Evolutionary conservation across 2,113 vertebrate genomes (phyloP), one percentile per base, ranked within the genome.

Genomic region (Lanius collurio): DNA sequence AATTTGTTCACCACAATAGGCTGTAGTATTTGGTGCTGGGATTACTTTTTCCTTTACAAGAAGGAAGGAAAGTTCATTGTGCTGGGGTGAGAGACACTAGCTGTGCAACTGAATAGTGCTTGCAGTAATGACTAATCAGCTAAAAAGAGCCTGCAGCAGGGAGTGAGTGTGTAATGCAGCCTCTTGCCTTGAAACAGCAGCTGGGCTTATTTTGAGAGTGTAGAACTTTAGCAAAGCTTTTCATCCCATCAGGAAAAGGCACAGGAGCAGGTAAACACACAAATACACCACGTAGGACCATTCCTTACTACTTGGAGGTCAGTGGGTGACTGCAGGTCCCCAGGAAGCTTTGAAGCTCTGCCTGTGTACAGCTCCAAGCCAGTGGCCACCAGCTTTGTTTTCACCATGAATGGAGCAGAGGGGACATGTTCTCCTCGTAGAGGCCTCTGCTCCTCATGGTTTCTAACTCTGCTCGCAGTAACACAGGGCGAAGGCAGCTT

Each of bases 321-420:
- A 69, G n/a, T 5, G 62, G 56, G 33, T 0, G 3, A 6, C 49
- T n/a, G 41, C 0, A 0, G 15, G 6, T 69, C 15, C 33, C 46
- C 16, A 19, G 6, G 23, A 19, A 75, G 13, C 3, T 63, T 41
- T 75, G 49, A 57, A 89, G 26, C 22, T 81, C 46, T 91, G 28
- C 28, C 31, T 9, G 0, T 9, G 4, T 30, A 28, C 15, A 3
- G 1, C 31, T 41, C 7, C 0, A 7, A 81, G 35, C 7, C 31
- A 42, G 41, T 5, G 49, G 35, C n/a, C 46, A 31, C 31, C 1
- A 1, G 26, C 21, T 83, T 42, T 68, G 15, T 31, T 73, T 73
- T 37, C n/a, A 35, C 26, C 39, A 16, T 3, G 28, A 70, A 33
- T 15, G 33, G 60, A 47, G 13, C 26, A 76, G 5, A 5, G 28